Evolutionary conservation across 2,888 invertebrate species (phyloP), one percentile per base, ranked within the genome.

Genomic region (Panzeria rudis): DNA sequence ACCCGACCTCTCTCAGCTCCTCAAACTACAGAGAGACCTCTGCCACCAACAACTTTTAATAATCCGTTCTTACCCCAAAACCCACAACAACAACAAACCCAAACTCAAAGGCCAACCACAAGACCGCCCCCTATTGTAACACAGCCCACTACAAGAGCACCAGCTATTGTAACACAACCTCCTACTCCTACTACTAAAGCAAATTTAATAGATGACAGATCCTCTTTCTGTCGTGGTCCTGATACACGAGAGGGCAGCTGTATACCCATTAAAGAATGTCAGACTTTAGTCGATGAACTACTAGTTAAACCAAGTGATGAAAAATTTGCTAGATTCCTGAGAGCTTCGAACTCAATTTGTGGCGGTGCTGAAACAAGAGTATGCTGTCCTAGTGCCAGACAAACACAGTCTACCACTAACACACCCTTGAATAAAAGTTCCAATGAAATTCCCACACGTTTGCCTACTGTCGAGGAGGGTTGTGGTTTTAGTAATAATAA

Each of bases 401-500:
- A 76, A 32, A 25, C 5, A 7, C 54, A 79, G 25, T 23, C n/a
- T 9, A 1, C 52, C 11, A 7, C 29, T 32, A 62, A 85, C 0
- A 79, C 86, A 2, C 79, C 89, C 0, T 20, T 76, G 0, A 56
- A 59, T 0, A 56, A 47, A 1, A 90, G 89, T 23, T 47, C 61
- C 3, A 76, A 80, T 8, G 90, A 88, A 25, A 86, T 88, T 38
- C 91, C 91, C 1, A 89, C 86, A 5, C 88, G 90, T 20, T 78
- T 93, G 52, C 89, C 88, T 5, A 90, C 90, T 0, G 88, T 93
- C 88, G 71, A 93, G 88, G 90, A 95, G 0, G 91, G 94, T 0
- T 97, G 97, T 87, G 97, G 97, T 0, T 89, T 92, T 69, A 94
- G 94, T 54, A 94, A 94, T 85, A 93, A 93, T 0, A 89, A 93